Evolutionary conservation across 2,113 vertebrate genomes (phyloP), one percentile per base, ranked within the genome.

Genomic region (Athene cunicularia): DNA sequence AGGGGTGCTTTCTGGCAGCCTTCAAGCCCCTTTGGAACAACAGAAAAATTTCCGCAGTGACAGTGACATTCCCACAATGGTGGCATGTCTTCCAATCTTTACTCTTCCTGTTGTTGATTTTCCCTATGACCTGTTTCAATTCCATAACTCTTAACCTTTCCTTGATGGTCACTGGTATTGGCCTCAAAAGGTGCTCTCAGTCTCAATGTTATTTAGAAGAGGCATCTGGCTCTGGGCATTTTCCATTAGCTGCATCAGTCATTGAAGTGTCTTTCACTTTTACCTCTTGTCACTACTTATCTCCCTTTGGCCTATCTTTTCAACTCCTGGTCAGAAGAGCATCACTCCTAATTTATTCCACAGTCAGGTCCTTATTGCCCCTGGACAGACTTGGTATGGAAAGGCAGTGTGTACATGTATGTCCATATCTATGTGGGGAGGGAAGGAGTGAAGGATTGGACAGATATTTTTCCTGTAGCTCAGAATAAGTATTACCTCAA

Each of bases 401-500:
- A 88, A 95, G 64, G 32, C 50, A 9, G 7, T 4, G 19, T 74
- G 33, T 80, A 30, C 12, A 12, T 32, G 1, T 27, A 18, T 64
- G 33, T 76, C 67, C 19, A 1, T 56, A 45, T 70, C 11, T 59
- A 20, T 75, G 8, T 67, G 55, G 35, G 32, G 15, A 33, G 33
- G 17, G 22, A 26, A 77, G 47, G 50, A 80, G 28, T 4, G 24
- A 95, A 87, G 76, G 9, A 86, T 20, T 47, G 88, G 66, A 37
- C 60, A 90, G 73, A 12, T 64, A 35, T 55, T 74, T 75, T 66
- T 97, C 96, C 81, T 35, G 30, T 75, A 66, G 37, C 35, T 71
- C 32, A 86, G 88, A 90, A 88, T 80, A 86, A 77, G 33, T 80
- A 81, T 88, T 96, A 91, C 82, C 86, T 96, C 85, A 77, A 93